These are phyloP conservation scores for Cololabis saira DNA, from an alignment of 2,113 vertebrate species.

Conservation along the genomic window DNA sequence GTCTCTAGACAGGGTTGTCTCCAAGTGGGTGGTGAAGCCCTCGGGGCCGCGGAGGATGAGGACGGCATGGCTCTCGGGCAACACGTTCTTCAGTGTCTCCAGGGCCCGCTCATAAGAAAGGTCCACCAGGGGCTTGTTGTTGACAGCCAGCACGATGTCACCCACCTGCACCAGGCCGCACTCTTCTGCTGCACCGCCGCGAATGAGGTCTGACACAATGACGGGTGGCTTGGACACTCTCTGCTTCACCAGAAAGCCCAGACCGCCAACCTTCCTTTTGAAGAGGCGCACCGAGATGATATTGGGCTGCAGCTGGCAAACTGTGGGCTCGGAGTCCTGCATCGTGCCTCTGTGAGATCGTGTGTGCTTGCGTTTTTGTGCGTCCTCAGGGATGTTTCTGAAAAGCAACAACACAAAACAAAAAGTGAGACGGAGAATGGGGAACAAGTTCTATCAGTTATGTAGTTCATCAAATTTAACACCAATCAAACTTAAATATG, in stretches of 20 bases:
- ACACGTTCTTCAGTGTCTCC: constrained; percentile 91
- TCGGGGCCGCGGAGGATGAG: constrained; percentile 95
- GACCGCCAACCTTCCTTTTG: constrained; percentile 94
- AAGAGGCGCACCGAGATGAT: constrained; percentile 97
- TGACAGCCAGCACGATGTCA: constrained; percentile 95
- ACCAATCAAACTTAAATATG: constrained; percentile 28
- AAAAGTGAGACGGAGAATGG: neutral
- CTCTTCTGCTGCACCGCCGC: constrained; percentile 93
- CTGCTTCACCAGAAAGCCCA: constrained; percentile 97
- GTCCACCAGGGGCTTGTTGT: constrained; percentile 94
- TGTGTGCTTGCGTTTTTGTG: constrained; percentile 12
- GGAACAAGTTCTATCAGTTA: neutral
- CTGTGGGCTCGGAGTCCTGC: constrained; percentile 90
- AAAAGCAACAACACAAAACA: constrained; percentile 32
- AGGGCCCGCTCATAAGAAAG: constrained; percentile 90
- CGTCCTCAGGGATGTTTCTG: constrained; percentile 67
- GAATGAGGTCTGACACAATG: constrained; percentile 95
- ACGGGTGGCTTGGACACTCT: constrained; percentile 92
- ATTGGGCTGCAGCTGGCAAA: constrained; percentile 96
- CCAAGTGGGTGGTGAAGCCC: constrained; percentile 96
- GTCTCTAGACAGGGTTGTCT: constrained; percentile 92
- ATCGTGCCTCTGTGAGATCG: constrained; percentile 75
- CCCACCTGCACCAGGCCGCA: constrained; percentile 96
- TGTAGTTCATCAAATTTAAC: constrained; percentile 12
- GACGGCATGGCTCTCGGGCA: constrained; percentile 92